Base-by-base conservation (phyloP, 2,113 vertebrate genomes). In the Corapipo altera region DNA sequence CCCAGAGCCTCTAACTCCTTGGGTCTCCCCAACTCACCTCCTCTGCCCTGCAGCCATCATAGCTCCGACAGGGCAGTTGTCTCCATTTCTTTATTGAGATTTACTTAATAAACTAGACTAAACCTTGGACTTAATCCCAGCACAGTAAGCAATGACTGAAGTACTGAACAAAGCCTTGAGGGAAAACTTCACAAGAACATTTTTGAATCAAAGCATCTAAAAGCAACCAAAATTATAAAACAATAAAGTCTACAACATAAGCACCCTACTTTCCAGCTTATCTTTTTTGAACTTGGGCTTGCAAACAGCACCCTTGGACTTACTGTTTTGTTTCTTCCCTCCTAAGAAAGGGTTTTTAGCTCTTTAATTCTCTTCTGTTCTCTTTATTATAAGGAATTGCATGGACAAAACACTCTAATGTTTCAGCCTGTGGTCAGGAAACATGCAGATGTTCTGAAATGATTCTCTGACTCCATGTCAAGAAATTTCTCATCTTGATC, bases 371-470 rank as follows among this genome's bases (percentile, higher is more conserved):
- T 84, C 26, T 93, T 62, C 78, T 61, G 58, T 33, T 89, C 7
- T 78, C 37, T 75, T 82, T 52, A 67, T 86, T 92, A 88, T 35
- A 84, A 35, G 39, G 51, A 55, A 51, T 19, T 80, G 3, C 2
- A 1, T 17, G 57, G 58, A 58, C 39, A 80, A 70, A 91, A 88
- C 39, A 78, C 35, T 61, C 30, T 15, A 4, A 27, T 52, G 9
- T 41, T 95, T 82, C 80, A 92, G 44, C 28, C 62, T 44, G 30
- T 62, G 65, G 15, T 82, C 65, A 78, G 83, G n/a, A 94, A 91
- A 84, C 7, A 55, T 33, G n/a, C 64, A 93, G 88, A 66, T 90
- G 69, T 91, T 80, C 75, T 86, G 88, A 81, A 94, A 79, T 62
- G 2, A 79, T 71, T 82, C 27, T 71, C 41, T 82, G 64, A 84